Conservation (phyloP, 2,113 vertebrate species). For the Dascyllus trimaculatus region DNA sequence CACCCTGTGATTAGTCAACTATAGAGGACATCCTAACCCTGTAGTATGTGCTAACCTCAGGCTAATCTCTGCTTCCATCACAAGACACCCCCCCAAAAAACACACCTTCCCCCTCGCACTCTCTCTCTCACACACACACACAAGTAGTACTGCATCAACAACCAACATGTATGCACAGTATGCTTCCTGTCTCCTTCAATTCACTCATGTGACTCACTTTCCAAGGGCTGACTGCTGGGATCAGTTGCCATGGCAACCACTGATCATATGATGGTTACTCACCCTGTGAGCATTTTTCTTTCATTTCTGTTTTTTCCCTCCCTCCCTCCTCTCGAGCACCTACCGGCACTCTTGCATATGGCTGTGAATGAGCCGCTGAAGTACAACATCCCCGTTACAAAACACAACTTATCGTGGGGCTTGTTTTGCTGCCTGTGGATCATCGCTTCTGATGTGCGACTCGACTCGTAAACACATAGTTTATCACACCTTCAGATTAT, state of each 20-base stretch:
- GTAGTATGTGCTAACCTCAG: not conserved
- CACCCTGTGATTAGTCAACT: not conserved
- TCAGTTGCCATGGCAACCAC: constrained; percentile 86
- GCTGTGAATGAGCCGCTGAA: constrained; percentile 54
- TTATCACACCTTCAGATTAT: constrained; percentile 66
- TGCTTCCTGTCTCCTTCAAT: constrained; percentile 78
- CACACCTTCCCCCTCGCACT: not conserved
- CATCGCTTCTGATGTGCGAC: constrained; percentile 18
- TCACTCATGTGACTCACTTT: constrained; percentile 86
- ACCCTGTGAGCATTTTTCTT: constrained; percentile 57
- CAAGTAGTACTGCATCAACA: constrained; percentile 29
- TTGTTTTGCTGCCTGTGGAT: constrained; percentile 7
- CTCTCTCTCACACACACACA: constrained; percentile 32
- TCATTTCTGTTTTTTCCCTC: constrained; percentile 13
- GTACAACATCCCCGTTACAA: not conserved
- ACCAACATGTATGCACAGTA: constrained; percentile 66
- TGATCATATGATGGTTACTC: constrained; percentile 86
- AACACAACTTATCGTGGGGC: constrained; percentile 33
- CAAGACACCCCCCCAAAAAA: constrained; percentile 5
- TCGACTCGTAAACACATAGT: constrained; percentile 7
- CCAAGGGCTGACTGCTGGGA: constrained; percentile 84
- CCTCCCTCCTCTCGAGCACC: constrained; percentile 6
- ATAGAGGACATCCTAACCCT: not conserved
- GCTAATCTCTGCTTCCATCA: constrained; percentile 32
- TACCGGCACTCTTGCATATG: constrained; percentile 26